These are phyloP conservation scores for Leucania comma DNA, from an alignment of 2,888 invertebrate genomes.

Conservation along the genomic window DNA sequence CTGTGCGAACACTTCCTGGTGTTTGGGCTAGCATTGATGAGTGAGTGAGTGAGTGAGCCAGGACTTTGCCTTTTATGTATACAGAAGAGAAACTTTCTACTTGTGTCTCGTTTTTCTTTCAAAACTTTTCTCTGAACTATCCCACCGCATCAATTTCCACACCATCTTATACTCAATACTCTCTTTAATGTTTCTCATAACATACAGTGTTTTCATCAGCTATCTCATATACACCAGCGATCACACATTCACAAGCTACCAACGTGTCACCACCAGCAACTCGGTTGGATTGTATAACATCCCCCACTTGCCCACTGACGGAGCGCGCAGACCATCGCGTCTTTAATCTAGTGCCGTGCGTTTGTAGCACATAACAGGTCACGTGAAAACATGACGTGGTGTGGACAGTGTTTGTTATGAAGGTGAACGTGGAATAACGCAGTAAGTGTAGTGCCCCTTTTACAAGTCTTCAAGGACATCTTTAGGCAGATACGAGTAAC, in stretches of 20 bases:
- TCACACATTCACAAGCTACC: neutral
- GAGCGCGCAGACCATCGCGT: conserved; percentile 40
- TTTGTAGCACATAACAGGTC: conserved; percentile 55
- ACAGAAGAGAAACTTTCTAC: neutral
- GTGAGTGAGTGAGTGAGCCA: no score
- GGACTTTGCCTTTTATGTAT: no score
- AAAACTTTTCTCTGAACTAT: neutral
- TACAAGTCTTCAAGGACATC: neutral
- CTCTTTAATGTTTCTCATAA: no score
- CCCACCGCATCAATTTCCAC: neutral
- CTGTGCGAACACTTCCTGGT: no score
- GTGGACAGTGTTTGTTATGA: conserved; percentile 44
- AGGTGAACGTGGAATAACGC: conserved; percentile 15
- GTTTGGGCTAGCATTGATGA: no score
- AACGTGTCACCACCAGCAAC: conserved; percentile 10
- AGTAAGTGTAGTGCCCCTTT: conserved; percentile 33
- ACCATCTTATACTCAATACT: neutral
- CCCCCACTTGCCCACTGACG: conserved; percentile 51
- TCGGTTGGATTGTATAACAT: conserved; percentile 48
- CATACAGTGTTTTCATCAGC: neutral
- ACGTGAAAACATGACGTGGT: conserved; percentile 42
- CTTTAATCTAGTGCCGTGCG: conserved; percentile 47
- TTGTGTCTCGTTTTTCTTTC: neutral
- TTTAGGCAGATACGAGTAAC: neutral
- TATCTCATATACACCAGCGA: neutral